These are phyloP conservation scores for Drosophila macrospina DNA, from an alignment of 2,888 invertebrate species.

Conservation along the genomic window DNA sequence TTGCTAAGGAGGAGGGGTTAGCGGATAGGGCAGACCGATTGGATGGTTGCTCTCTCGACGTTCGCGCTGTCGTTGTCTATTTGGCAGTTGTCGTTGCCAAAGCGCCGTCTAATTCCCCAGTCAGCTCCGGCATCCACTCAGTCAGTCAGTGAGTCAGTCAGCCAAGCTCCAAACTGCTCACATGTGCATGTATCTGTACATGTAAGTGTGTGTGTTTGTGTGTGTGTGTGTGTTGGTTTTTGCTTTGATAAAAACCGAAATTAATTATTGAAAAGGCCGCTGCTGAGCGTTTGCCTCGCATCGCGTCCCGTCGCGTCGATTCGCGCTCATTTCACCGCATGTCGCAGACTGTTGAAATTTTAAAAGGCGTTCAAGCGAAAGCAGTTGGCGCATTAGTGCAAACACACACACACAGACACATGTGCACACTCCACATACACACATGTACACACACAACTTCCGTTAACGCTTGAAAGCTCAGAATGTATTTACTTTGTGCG, in stretches of 20 bases:
- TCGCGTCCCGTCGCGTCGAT: slow-evolving; percentile 20
- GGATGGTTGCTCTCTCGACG: slow-evolving; percentile 9
- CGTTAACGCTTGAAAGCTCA: slow-evolving; percentile 67
- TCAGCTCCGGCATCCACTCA: slow-evolving; percentile 35
- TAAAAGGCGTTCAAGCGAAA: slow-evolving; percentile 81
- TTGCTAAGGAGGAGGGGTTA: slow-evolving; percentile 17
- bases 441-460: slow-evolving; percentile 40
- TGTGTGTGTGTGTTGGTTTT: slow-evolving; percentile 38
- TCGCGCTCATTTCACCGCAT: slow-evolving; percentile 54
- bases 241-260: slow-evolving; percentile 80
- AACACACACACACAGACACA: slow-evolving; percentile 36
- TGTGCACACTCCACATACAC: slow-evolving; percentile 24
- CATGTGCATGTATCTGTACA: slow-evolving; percentile 1
- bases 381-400: slow-evolving; percentile 74
- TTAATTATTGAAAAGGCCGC: slow-evolving; percentile 76
- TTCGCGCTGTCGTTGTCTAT: slow-evolving; percentile 59
- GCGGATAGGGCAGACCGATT: slow-evolving; percentile 1
- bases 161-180: slow-evolving; percentile 9
- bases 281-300: slow-evolving; percentile 28
- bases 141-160: slow-evolving; percentile 27
- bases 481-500: slow-evolving; percentile 68
- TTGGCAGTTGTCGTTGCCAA: slow-evolving; percentile 56
- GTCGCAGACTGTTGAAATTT: slow-evolving; percentile 67
- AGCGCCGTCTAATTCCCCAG: slow-evolving; percentile 64
- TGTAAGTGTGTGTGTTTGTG: slow-evolving; percentile 2